Base-by-base conservation (phyloP, 2,888 invertebrate genomes). In the Ornithoptera priamus region DNA sequence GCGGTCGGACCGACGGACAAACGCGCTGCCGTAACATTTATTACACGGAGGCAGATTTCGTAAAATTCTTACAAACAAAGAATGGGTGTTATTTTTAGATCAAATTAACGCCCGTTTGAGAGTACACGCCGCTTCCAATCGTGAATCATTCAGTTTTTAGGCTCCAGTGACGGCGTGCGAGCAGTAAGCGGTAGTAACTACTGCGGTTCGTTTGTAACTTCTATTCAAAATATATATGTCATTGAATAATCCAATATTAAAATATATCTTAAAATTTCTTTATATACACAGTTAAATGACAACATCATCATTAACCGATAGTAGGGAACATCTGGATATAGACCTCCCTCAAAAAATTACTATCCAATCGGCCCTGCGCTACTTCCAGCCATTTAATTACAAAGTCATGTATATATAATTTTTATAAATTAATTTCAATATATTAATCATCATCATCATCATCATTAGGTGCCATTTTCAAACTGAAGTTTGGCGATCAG, bases 61-160 rank as follows among this genome's bases (percentile, higher is more conserved):
- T 89, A 87, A 90, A 88, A 88, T 85, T 85, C 85, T 85, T 86
- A 86, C 89, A 88, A 89, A 88, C 89, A 89, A 89, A 89, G 89
- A 89, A 89, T 88, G 80, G 83, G 82, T 89, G 87, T 86, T 91
- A 91, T 91, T 90, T 90, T 90, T 88, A 90, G 90, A 88, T 88
- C 85, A 89, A 91, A 91, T 91, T 91, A 91, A 90, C 91, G 90
- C 87, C 87, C 86, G 88, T 90, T 90, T 83, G 86, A 86, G 78
- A 85, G 85, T 85, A 83, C 85, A 85, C 84, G 85, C 85, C 80
- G 86, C 83, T 85, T 80, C 84, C 83, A 81, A 81, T 82, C 85
- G 80, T 91, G 91, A 91, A 88, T 91, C 91, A 91, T 84, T 80
- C 75, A 75, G 72, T 73, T 78, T 79, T 74, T 75, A 56, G 78